Conservation (phyloP, 2,888 invertebrate species). For the Cenopis cana region DNA sequence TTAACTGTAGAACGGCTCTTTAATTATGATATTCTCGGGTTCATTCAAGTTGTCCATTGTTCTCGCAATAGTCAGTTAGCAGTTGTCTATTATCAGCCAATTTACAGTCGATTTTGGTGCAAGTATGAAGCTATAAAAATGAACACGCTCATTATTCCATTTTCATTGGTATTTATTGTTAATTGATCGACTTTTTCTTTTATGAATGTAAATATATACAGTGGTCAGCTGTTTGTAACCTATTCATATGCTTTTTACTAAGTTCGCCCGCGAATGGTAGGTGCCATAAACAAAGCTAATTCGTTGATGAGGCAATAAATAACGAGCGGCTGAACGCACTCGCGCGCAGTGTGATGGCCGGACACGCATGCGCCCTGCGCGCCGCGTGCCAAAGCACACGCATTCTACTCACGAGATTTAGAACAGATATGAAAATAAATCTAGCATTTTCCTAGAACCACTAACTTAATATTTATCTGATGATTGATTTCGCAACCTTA, state of each 20-base stretch:
- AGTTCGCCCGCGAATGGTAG: slow-evolving; percentile 69
- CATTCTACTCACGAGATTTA: slow-evolving; percentile 59
- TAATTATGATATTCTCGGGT: slow-evolving; percentile 81
- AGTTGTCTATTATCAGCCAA: slow-evolving; percentile 33
- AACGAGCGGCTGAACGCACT: slow-evolving; percentile 77
- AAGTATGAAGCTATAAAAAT: slow-evolving; percentile 40
- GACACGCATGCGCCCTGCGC: slow-evolving; percentile 73
- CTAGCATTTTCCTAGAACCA: slow-evolving; percentile 21
- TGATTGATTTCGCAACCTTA: slow-evolving; percentile 37
- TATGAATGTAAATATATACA: slow-evolving; percentile 60
- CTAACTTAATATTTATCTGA: slow-evolving; percentile 20
- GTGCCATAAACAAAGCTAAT: slow-evolving; percentile 70
- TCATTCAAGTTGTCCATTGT: slow-evolving; percentile 57
- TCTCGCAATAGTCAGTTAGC: slow-evolving; percentile 45
- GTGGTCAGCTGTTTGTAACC: slow-evolving; percentile 62
- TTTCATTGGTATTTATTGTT: slow-evolving; percentile 48
- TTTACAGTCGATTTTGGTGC: slow-evolving; percentile 33
- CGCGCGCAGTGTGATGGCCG: slow-evolving; percentile 74
- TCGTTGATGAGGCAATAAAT: slow-evolving; percentile 76
- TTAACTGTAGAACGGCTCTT: slow-evolving; percentile 79
- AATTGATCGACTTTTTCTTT: slow-evolving; percentile 51
- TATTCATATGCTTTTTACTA: slow-evolving; percentile 73
- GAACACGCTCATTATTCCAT: slow-evolving; percentile 24
- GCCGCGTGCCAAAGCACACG: slow-evolving; percentile 72
- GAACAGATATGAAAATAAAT: slow-evolving; percentile 44